A percentile compares a stretch with the other conserved stretches of the same genome.
These are phyloP conservation scores for Fulmarus glacialis DNA, from an alignment of 2,113 vertebrate species.

Conservation along the genomic window DNA sequence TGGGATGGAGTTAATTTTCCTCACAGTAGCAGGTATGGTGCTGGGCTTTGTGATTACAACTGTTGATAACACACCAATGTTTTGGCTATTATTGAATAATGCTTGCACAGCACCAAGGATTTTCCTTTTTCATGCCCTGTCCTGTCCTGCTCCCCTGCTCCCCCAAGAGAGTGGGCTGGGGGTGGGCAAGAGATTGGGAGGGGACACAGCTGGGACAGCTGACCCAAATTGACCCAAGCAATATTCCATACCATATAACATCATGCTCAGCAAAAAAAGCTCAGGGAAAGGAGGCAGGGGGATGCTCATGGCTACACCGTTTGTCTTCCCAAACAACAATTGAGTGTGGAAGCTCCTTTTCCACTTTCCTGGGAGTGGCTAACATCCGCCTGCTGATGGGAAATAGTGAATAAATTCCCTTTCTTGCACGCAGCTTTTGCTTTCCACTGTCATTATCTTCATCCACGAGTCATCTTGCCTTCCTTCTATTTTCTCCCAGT, in stretches of 20 bases:
- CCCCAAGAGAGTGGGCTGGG: neutral
- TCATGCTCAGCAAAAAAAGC: neutral
- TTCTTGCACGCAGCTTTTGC: neutral
- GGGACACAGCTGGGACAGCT: neutral
- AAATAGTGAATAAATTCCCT: neutral
- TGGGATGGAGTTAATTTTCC: neutral
- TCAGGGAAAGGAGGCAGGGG: neutral
- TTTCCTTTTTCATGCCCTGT: neutral
- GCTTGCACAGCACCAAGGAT: neutral
- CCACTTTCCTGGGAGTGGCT: neutral
- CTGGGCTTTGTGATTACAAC: neutral
- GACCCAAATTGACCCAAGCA: neutral
- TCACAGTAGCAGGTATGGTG: neutral
- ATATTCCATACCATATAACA: neutral
- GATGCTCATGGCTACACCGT: neutral
- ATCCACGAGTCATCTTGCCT: neutral
- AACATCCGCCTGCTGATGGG: neutral
- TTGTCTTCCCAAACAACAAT: neutral
- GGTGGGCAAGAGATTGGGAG: neutral
- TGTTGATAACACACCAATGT: neutral
- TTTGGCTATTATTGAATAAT: neutral
- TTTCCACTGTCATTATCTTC: neutral
- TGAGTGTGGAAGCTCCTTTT: neutral
- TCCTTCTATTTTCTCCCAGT: neutral
- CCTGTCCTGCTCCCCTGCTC: neutral